These are phyloP conservation scores for Sebastes wilsoni DNA, from an alignment of 2,797 vertebrate genomes.

Conservation along the genomic window DNA sequence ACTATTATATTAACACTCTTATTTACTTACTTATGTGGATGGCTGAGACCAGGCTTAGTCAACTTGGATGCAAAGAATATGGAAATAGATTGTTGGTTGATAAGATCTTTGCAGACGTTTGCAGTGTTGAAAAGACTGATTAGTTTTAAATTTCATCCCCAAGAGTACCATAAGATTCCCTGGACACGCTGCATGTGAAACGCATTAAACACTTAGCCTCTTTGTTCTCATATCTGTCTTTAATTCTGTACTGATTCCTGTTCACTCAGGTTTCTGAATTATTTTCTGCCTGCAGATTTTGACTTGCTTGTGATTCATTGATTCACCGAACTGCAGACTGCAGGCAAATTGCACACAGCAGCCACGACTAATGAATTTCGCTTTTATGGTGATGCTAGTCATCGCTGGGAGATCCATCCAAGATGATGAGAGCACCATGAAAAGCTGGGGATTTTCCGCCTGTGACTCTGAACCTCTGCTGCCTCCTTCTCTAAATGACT, in stretches of 20 bases:
- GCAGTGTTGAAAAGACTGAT: not conserved
- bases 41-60: not conserved
- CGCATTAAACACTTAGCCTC: not conserved
- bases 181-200: not conserved
- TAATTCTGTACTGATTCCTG: not conserved
- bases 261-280: not conserved
- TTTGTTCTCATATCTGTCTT: not conserved
- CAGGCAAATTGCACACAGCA: constrained; percentile 21
- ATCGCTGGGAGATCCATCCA: constrained; percentile 29
- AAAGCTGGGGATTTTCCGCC: constrained; percentile 18
- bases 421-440: constrained; percentile 15
- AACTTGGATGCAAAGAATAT: not conserved
- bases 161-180: not conserved
- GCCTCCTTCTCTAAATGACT: constrained; percentile 1
- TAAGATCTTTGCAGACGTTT: not conserved
- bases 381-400: constrained; percentile 16
- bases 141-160: not conserved
- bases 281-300: not conserved
- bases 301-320: constrained; percentile 13
- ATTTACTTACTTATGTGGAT: not conserved
- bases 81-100: not conserved
- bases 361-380: not conserved
- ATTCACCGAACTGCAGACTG: constrained; percentile 18
- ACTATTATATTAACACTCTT: constrained; percentile 17
- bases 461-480: constrained; percentile 14